Percentiles rank a stretch among this genome's conserved stretches.
Conservation (phyloP, 2,888 invertebrate species). For the Heteropelma amictum region DNA sequence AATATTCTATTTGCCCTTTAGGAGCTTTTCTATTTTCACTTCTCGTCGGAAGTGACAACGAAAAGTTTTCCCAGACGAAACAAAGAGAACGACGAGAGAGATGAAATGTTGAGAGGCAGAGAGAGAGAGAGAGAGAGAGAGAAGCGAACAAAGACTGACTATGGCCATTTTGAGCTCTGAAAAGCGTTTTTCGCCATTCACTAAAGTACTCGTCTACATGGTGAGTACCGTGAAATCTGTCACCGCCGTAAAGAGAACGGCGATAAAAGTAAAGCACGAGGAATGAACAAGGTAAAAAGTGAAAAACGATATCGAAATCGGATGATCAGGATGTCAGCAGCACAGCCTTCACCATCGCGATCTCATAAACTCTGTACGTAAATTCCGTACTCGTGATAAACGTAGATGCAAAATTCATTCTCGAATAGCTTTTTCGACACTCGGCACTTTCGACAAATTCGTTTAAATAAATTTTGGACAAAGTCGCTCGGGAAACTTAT, state of each 20-base stretch:
- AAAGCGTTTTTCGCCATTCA: constrained; percentile 40
- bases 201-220: constrained; percentile 23
- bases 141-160: constrained; percentile 25
- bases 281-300: constrained; percentile 55
- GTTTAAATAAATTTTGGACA: too few relatives aligned
- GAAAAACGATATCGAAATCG: constrained; percentile 54
- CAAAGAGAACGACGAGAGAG: constrained; percentile 12
- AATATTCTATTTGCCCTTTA: constrained; percentile 23
- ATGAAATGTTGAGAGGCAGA: neutral
- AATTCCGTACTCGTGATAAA: neutral
- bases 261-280: neutral
- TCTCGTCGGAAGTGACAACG: constrained; percentile 27
- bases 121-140: constrained; percentile 3
- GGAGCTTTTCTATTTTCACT: constrained; percentile 41
- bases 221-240: constrained; percentile 5
- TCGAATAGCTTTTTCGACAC: too few relatives aligned
- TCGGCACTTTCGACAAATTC: too few relatives aligned
- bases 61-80: constrained; percentile 42
- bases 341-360: constrained; percentile 37
- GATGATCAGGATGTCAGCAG: constrained; percentile 58
- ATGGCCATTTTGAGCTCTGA: constrained; percentile 56
- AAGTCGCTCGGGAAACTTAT: too few relatives aligned
- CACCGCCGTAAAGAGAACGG: neutral
- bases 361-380: constrained; percentile 1
- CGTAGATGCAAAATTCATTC: too few relatives aligned